Evolutionary conservation across 2,113 vertebrate species (phyloP).

Genomic region (Halcyon malimbica): DNA sequence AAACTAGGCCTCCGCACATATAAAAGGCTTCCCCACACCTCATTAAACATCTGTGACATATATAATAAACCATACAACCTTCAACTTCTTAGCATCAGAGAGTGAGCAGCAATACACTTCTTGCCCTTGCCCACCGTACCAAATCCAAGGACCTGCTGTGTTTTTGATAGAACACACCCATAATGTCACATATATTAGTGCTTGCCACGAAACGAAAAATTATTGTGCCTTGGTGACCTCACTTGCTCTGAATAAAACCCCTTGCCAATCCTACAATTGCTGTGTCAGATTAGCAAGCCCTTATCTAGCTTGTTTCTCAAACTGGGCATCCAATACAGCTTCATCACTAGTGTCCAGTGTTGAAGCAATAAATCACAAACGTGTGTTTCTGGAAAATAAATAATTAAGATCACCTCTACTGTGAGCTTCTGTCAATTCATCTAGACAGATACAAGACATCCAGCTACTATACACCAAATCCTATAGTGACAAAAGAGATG

Average conservation of each 20-base stretch:
- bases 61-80: neutral
- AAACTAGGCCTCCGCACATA: neutral
- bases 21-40: neutral
- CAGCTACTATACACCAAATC: neutral
- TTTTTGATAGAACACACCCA: neutral
- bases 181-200: neutral
- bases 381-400: neutral
- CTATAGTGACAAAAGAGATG: neutral
- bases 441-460: neutral
- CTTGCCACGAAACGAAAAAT: neutral
- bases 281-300: neutral
- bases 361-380: neutral
- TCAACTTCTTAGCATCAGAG: neutral
- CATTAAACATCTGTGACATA: neutral
- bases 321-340: neutral
- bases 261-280: neutral
- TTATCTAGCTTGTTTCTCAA: neutral
- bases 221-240: neutral
- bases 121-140: neutral
- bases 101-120: rapidly evolving
- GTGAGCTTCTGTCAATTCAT: neutral
- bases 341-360: rapidly evolving
- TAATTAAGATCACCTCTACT: neutral
- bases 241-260: neutral
- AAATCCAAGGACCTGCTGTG: neutral